Conservation (phyloP, 2,797 vertebrate species). For the Microhierax caerulescens region DNA sequence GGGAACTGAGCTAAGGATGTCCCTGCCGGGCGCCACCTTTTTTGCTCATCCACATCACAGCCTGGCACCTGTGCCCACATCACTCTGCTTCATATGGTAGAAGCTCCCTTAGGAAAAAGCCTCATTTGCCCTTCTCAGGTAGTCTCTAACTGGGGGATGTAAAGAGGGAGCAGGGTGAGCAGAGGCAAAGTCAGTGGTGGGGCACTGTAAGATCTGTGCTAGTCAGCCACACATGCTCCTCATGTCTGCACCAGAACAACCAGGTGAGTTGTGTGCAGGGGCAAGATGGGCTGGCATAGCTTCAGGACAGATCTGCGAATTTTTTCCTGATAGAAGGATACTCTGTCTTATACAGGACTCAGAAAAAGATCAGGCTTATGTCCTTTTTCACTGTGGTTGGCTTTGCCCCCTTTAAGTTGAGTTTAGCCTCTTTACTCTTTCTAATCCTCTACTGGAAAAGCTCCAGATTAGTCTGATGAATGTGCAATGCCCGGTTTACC, state of each 20-base stretch:
- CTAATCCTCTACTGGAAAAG: not conserved
- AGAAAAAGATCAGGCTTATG: not conserved
- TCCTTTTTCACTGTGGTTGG: not conserved
- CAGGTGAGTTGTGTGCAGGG: not conserved
- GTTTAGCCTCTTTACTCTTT: not conserved
- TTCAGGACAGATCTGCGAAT: not conserved
- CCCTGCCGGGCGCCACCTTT: not conserved
- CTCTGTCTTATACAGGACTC: not conserved
- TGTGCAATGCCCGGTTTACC: not conserved
- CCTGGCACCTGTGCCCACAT: not conserved
- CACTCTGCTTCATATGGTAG: not conserved
- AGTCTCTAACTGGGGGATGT: not conserved
- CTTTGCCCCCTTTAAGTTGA: not conserved
- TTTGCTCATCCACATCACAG: not conserved
- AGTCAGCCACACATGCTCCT: fast-evolving
- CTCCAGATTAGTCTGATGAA: not conserved
- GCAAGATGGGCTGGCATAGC: fast-evolving
- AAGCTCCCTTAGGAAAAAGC: not conserved
- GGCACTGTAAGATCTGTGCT: fast-evolving
- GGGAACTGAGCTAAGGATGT: not conserved
- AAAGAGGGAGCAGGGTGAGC: not conserved
- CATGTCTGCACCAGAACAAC: not conserved
- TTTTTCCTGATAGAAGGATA: not conserved
- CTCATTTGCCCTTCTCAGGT: not conserved
- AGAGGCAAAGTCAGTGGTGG: not conserved